phyloP scores from a whole-genome alignment of 2,113 vertebrate species.

The Myotis yumanensis region DNA sequence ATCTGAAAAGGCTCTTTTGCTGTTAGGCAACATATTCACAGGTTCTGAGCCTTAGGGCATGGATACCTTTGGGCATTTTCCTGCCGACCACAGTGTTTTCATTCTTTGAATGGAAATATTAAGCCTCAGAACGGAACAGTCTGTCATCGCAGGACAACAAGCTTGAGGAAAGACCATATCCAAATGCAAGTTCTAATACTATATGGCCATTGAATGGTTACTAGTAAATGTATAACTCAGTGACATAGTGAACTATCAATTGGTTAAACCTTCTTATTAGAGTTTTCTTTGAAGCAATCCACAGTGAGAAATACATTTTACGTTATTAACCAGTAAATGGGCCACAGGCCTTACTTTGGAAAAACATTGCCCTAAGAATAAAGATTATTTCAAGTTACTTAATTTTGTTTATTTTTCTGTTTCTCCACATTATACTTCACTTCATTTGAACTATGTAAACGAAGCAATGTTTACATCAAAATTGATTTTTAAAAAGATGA shows the following conservation, averaged over 20 bases:
- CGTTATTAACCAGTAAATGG: background rate
- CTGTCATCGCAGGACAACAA: background rate
- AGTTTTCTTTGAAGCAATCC: background rate
- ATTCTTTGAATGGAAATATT: background rate
- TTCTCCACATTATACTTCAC: background rate
- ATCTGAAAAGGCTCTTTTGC: background rate
- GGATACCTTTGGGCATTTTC: background rate
- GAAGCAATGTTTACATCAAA: background rate
- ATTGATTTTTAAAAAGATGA: background rate
- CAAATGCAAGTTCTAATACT: background rate
- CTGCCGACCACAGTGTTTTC: background rate
- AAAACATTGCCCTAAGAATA: background rate
- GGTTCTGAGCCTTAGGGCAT: background rate
- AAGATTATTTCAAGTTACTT: background rate
- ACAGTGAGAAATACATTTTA: background rate
- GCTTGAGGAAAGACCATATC: background rate
- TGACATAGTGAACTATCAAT: background rate
- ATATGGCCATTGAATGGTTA: background rate
- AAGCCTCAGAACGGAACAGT: background rate
- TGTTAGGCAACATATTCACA: background rate
- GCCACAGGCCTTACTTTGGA: background rate
- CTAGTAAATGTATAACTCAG: background rate
- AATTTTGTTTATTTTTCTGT: background rate
- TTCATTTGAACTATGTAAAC: conserved; percentile 13
- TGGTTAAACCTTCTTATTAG: background rate